Evolutionary conservation across 2,113 vertebrate species (phyloP).

Genomic region (Colaptes auratus): DNA sequence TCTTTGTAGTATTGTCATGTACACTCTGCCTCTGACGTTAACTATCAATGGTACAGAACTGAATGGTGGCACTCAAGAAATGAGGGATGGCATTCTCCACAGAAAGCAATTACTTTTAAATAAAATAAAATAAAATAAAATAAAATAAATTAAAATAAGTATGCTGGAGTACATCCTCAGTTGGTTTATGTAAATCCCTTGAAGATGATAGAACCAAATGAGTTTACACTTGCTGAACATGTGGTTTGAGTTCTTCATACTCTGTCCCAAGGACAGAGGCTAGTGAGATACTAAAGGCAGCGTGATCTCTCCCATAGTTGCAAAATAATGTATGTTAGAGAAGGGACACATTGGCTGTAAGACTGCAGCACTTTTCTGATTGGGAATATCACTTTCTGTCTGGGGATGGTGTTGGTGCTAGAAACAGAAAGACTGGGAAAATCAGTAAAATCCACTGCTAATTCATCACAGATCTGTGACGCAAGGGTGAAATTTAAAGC

Average conservation of each 20-base stretch:
- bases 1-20: neutral
- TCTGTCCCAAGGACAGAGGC: neutral
- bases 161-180: neutral
- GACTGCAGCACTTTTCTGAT: neutral
- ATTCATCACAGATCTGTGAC: neutral
- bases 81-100: neutral
- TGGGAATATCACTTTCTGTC: neutral
- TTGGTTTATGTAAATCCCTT: neutral
- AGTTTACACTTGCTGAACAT: neutral
- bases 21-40: neutral
- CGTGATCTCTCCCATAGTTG: neutral
- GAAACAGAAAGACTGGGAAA: neutral
- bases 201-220: neutral
- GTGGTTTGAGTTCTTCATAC: neutral
- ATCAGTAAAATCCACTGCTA: neutral
- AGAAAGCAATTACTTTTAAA: neutral
- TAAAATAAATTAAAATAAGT: too few relatives aligned
- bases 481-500: neutral
- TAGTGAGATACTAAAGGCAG: neutral
- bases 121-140: too few relatives aligned
- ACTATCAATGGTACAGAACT: neutral
- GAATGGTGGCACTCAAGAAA: neutral
- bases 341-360: neutral
- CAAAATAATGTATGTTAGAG: neutral
- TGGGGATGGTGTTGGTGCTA: neutral